These are phyloP conservation scores for Rhopalosiphum nymphaeae DNA, from an alignment of 2,888 invertebrate genomes.

Conservation along the genomic window DNA sequence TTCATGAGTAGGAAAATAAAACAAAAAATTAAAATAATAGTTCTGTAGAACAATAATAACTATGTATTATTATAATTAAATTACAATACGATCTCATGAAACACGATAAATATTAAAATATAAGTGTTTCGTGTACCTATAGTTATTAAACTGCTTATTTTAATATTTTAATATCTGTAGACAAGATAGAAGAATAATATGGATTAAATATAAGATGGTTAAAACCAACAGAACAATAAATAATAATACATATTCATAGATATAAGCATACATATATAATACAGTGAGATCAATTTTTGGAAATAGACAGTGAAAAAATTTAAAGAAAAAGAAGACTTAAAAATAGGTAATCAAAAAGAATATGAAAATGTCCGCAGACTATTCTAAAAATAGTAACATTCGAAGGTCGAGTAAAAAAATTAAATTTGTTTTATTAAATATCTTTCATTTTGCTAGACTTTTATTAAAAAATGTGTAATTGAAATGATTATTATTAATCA, in stretches of 20 bases:
- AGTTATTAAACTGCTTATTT: neutral
- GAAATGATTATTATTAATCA: slow-evolving; percentile 27
- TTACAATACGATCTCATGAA: neutral
- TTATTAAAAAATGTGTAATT: slow-evolving; percentile 32
- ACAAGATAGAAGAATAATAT: neutral
- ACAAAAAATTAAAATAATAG: neutral
- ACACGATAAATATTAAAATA: neutral
- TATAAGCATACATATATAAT: neutral
- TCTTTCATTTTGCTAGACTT: slow-evolving; percentile 2
- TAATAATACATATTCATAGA: neutral
- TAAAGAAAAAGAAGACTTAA: neutral
- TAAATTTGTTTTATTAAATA: slow-evolving; percentile 30
- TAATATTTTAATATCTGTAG: neutral
- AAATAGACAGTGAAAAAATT: neutral
- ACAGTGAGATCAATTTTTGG: neutral
- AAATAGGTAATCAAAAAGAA: neutral
- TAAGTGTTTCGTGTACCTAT: neutral
- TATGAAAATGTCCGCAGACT: neutral
- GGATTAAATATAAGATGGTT: neutral
- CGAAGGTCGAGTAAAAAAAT: slow-evolving; percentile 25
- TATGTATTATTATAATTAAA: neutral
- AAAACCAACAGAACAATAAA: neutral
- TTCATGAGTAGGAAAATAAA: neutral
- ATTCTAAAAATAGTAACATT: slow-evolving; percentile 3
- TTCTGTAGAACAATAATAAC: neutral